Evolutionary conservation across 2,797 vertebrate species (phyloP).

Genomic region (Spinibarbus caldwelli): DNA sequence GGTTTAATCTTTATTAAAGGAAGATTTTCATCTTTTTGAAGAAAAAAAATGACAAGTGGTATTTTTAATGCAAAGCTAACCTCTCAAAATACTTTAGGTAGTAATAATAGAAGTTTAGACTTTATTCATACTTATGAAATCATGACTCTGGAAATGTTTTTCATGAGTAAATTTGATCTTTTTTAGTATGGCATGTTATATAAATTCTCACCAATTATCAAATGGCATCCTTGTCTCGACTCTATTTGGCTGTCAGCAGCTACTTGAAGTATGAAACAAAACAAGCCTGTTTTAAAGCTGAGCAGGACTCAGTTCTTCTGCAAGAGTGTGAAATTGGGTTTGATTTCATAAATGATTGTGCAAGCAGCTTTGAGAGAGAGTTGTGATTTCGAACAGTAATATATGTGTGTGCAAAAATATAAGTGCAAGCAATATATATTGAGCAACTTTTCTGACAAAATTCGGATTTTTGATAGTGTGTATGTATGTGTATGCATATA

Average conservation of each 20-base stretch:
- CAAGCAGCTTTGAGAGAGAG: not conserved
- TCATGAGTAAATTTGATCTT: constrained; percentile 55
- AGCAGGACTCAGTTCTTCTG: not conserved
- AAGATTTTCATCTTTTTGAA: not conserved
- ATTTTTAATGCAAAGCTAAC: not conserved
- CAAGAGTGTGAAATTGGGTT: not conserved
- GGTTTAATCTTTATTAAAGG: not conserved
- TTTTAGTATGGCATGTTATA: constrained; percentile 58
- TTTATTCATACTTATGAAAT: constrained; percentile 40
- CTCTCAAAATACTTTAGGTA: not conserved
- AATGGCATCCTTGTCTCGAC: constrained; percentile 41
- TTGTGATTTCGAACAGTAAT: not conserved
- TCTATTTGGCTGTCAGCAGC: constrained; percentile 48
- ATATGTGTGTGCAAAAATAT: too few species aligned
- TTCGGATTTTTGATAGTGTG: too few species aligned
- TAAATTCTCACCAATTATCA: constrained; percentile 48
- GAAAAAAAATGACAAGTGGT: not conserved
- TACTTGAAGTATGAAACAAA: constrained; percentile 53
- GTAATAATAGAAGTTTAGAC: not conserved
- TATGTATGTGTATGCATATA: too few species aligned
- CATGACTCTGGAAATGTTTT: constrained; percentile 43
- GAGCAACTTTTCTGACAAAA: not conserved
- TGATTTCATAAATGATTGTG: not conserved
- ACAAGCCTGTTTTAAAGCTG: constrained; percentile 52
- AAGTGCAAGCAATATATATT: not conserved